Percentiles rank a stretch among this genome's conserved stretches.
These are phyloP conservation scores for Notodonta dromedarius DNA, from an alignment of 2,888 invertebrate genomes.

Conservation along the genomic window DNA sequence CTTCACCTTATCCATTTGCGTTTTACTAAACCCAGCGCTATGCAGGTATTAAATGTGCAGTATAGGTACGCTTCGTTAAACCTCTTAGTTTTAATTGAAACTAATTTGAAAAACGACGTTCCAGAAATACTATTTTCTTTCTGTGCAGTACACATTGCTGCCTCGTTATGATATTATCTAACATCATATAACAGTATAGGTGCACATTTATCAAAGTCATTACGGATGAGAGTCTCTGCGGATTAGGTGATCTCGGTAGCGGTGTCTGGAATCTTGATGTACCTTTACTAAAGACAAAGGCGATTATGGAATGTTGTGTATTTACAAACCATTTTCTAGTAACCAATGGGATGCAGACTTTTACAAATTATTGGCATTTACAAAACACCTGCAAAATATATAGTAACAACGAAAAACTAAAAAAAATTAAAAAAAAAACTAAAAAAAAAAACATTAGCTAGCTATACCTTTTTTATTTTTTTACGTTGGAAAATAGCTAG, in stretches of 20 bases:
- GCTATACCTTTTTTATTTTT: too few relatives aligned
- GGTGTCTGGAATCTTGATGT: constrained; percentile 21
- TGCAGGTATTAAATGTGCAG: background rate
- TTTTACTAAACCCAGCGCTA: too few relatives aligned
- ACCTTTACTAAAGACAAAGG: too few relatives aligned
- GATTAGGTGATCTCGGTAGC: constrained; percentile 42
- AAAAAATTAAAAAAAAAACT: too few relatives aligned
- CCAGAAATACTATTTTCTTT: constrained; percentile 14
- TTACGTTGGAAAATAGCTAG: too few relatives aligned
- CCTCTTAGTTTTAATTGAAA: background rate
- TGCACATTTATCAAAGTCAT: constrained; percentile 40
- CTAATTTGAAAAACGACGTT: background rate
- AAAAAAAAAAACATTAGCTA: constrained; percentile 6
- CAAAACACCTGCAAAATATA: too few relatives aligned
- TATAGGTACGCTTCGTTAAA: background rate
- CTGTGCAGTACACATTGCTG: constrained; percentile 18
- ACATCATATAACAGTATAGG: constrained; percentile 34
- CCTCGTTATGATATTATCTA: constrained; percentile 42
- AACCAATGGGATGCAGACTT: too few relatives aligned
- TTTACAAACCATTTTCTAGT: too few relatives aligned
- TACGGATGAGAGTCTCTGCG: constrained; percentile 10
- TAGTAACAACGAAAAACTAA: too few relatives aligned
- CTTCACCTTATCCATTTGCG: too few relatives aligned
- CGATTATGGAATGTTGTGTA: too few relatives aligned
- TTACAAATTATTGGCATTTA: too few relatives aligned